Percentiles rank a stretch among this genome's conserved stretches.
phyloP scores from a whole-genome alignment of 2,888 invertebrate genomes.

The Vesta saturnalis region DNA sequence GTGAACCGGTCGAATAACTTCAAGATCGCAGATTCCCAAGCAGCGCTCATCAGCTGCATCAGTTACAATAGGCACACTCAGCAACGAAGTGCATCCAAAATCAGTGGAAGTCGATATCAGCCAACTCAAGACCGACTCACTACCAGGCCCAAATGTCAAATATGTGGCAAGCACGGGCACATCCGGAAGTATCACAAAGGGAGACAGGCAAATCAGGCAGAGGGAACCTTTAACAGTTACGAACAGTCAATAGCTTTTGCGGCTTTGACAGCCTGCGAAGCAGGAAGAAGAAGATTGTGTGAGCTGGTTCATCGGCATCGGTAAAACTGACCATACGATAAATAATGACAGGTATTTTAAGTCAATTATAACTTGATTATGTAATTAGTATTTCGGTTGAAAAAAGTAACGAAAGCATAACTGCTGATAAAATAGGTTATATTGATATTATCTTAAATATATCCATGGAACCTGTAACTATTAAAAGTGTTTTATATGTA shows the following conservation, averaged over 20 bases:
- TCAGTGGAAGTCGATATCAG: background rate
- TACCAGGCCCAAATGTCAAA: background rate
- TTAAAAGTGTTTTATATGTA: too few relatives aligned
- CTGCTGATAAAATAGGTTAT: too few relatives aligned
- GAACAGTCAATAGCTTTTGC: background rate
- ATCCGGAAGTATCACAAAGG: background rate
- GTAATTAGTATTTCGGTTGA: constrained; percentile 35
- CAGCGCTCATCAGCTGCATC: too few relatives aligned
- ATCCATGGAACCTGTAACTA: too few relatives aligned
- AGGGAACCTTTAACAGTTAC: background rate
- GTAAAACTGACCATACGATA: constrained; percentile 27
- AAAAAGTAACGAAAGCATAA: too few relatives aligned
- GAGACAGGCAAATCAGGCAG: background rate
- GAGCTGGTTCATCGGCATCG: constrained; percentile 16
- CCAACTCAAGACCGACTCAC: background rate
- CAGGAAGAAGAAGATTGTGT: too few relatives aligned
- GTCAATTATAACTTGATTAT: background rate
- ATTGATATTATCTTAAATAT: background rate
- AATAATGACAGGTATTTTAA: constrained; percentile 15
- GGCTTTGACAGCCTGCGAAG: background rate
- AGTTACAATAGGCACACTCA: background rate
- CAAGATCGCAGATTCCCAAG: background rate
- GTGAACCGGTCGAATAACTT: constrained; percentile 23
- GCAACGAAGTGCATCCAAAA: background rate
- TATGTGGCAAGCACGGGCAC: background rate